These are phyloP conservation scores for Glomeris marginata DNA, from an alignment of 2,888 invertebrate genomes.

Conservation along the genomic window DNA sequence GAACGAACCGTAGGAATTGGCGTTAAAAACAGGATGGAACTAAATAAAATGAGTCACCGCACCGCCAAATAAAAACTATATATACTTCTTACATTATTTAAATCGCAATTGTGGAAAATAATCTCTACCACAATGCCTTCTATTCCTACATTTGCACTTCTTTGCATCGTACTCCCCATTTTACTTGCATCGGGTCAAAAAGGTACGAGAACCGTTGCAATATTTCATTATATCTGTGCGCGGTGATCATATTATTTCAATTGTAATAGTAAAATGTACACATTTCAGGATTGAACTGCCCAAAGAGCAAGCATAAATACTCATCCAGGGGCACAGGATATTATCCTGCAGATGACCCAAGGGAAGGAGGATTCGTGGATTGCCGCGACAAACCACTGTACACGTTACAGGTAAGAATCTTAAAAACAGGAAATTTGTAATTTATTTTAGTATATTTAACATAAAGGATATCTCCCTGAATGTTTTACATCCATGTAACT, in stretches of 20 bases:
- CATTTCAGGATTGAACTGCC: not conserved
- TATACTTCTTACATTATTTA: too few relatives aligned
- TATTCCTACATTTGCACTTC: too few relatives aligned
- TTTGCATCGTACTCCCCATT: too few relatives aligned
- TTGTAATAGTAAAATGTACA: not conserved
- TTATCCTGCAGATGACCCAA: conserved; percentile 10
- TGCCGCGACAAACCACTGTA: conserved; percentile 8
- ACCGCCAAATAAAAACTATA: too few relatives aligned
- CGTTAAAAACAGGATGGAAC: too few relatives aligned
- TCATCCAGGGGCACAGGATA: conserved; percentile 7
- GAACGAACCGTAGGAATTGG: too few relatives aligned
- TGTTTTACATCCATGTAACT: too few relatives aligned
- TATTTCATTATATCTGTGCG: not conserved
- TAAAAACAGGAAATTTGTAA: too few relatives aligned
- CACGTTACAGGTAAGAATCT: conserved; percentile 10
- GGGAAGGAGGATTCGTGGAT: conserved; percentile 11
- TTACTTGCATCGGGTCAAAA: not conserved
- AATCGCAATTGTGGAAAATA: too few relatives aligned
- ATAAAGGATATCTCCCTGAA: not conserved
- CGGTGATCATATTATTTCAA: not conserved
- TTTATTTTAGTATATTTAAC: not conserved
- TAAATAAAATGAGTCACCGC: too few relatives aligned
- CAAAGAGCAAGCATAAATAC: conserved; percentile 1
- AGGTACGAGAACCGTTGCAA: not conserved
- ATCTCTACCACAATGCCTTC: too few relatives aligned